These are phyloP conservation scores for Cheilosia grossa DNA, from an alignment of 2,888 invertebrate species.

Conservation along the genomic window DNA sequence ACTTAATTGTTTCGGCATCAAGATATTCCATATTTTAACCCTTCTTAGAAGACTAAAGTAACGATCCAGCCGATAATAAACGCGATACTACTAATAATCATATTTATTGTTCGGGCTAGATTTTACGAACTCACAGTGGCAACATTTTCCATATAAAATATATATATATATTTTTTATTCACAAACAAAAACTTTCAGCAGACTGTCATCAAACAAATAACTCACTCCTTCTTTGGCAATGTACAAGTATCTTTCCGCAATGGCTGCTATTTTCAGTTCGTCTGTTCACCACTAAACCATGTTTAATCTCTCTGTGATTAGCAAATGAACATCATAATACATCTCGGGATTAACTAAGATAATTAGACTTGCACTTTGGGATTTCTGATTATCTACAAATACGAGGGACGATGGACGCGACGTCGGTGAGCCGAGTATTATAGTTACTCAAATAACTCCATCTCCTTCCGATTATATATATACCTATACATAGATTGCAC, in stretches of 20 bases:
- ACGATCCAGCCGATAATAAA: too few relatives aligned
- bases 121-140: too few relatives aligned
- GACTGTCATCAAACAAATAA: constrained; percentile 14
- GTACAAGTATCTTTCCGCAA: background rate
- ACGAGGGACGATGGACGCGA: constrained; percentile 14
- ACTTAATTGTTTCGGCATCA: too few relatives aligned
- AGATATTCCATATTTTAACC: too few relatives aligned
- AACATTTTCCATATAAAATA: too few relatives aligned
- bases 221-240: constrained; percentile 7
- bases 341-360: constrained; percentile 62
- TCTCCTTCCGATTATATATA: background rate
- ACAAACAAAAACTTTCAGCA: constrained; percentile 2
- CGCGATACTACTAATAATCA: too few relatives aligned
- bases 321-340: constrained; percentile 57
- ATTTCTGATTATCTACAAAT: constrained; percentile 23
- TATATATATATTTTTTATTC: background rate
- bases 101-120: too few relatives aligned
- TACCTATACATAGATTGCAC: background rate
- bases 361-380: constrained; percentile 62
- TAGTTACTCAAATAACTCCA: constrained; percentile 16
- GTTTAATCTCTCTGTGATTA: constrained; percentile 60
- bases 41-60: too few relatives aligned
- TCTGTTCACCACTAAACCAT: constrained; percentile 50
- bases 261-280: constrained; percentile 5
- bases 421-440: constrained; percentile 15